These are phyloP conservation scores for Hydrocynus forskahlii DNA, from an alignment of 2,797 vertebrate genomes.

Conservation along the genomic window DNA sequence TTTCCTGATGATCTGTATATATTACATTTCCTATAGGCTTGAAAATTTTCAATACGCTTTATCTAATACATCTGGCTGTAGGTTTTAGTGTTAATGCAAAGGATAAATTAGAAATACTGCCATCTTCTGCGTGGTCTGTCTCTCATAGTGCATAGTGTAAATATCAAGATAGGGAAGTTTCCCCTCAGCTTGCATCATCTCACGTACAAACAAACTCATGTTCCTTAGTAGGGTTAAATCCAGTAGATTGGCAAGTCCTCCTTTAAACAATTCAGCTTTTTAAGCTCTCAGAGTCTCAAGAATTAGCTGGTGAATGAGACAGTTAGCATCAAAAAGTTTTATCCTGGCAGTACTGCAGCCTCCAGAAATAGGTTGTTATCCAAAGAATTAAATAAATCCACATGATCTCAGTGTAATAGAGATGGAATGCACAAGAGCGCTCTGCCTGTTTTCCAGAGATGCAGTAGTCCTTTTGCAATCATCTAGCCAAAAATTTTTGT, in stretches of 20 bases:
- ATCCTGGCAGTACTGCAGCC: no score
- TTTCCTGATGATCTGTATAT: neutral
- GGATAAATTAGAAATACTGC: neutral
- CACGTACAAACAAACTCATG: neutral
- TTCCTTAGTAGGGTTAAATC: neutral
- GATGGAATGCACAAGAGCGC: neutral
- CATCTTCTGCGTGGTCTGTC: neutral
- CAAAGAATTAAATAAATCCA: neutral
- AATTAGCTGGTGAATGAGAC: neutral
- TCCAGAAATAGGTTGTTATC: no score
- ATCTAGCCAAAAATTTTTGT: neutral
- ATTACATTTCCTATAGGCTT: conserved; percentile 4
- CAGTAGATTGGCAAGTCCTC: neutral
- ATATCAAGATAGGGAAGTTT: neutral
- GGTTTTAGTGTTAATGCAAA: conserved; percentile 24
- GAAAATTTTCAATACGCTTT: neutral
- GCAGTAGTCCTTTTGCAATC: neutral
- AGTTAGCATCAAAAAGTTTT: neutral
- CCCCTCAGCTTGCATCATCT: neutral
- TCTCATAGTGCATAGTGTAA: neutral
- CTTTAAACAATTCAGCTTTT: neutral
- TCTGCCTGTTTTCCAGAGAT: neutral
- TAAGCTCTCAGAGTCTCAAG: neutral
- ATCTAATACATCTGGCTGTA: conserved; percentile 3
- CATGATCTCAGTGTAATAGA: neutral